Percentiles rank a stretch among this genome's conserved stretches.
These are phyloP conservation scores for Suricata suricatta DNA, from an alignment of 2,113 vertebrate genomes.

Conservation along the genomic window DNA sequence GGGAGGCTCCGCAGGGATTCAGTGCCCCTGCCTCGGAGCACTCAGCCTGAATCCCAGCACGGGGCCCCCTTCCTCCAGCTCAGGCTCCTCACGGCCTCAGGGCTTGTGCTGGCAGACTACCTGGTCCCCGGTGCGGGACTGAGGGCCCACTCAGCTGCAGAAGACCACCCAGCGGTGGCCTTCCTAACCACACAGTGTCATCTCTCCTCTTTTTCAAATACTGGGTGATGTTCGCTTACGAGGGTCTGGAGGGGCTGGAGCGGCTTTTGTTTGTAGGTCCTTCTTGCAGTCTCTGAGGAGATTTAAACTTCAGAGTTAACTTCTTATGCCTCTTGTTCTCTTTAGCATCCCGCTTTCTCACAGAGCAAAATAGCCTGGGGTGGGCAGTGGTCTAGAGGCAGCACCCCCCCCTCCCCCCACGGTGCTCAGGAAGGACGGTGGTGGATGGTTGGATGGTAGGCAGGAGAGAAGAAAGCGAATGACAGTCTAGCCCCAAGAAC, in stretches of 20 bases:
- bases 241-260: not conserved
- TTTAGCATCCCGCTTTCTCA: not conserved
- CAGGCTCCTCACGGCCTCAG: not conserved
- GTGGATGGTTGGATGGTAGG: not conserved
- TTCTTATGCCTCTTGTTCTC: not conserved
- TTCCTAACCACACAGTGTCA: not conserved
- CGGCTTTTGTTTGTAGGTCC: not conserved
- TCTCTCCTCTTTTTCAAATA: not conserved
- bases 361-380: not conserved
- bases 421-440: not conserved
- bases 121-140: not conserved
- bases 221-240: not conserved
- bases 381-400: not conserved
- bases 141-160: not conserved
- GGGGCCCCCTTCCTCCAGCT: not conserved
- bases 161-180: not conserved
- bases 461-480: not conserved
- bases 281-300: not conserved
- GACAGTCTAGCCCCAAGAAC: too few species aligned
- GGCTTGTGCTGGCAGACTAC: not conserved
- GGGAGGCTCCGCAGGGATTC: not conserved
- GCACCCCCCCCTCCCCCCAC: not conserved
- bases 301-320: not conserved
- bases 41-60: not conserved
- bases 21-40: not conserved